Evolutionary conservation across 2,113 vertebrate species (phyloP).

Genomic region (Hymenochirus boettgeri): DNA sequence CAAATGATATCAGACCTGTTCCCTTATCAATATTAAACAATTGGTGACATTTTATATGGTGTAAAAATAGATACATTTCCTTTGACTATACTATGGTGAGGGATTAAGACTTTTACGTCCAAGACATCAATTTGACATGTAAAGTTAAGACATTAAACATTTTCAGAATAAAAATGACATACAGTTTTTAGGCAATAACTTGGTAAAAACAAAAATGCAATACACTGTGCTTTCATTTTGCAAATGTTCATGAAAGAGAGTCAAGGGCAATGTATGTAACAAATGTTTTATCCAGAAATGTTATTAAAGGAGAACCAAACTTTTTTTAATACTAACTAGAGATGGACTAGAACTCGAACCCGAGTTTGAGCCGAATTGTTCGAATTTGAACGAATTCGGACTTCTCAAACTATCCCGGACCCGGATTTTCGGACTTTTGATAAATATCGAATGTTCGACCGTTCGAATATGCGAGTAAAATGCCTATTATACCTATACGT

Average conservation of each 20-base stretch:
- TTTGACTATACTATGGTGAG: not conserved
- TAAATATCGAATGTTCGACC: too few species aligned
- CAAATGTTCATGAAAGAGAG: constrained; percentile 21
- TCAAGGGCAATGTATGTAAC: too few species aligned
- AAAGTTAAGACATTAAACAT: constrained; percentile 16
- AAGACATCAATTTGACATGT: not conserved
- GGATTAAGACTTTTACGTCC: constrained; percentile 22
- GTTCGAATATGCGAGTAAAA: too few species aligned
- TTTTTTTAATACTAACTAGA: too few species aligned
- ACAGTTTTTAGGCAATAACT: not conserved
- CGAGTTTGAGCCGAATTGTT: too few species aligned
- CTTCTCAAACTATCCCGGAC: too few species aligned
- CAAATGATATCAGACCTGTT: not conserved
- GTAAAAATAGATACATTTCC: constrained; percentile 11
- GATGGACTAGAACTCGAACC: too few species aligned
- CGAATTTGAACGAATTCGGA: too few species aligned
- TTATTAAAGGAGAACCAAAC: too few species aligned
- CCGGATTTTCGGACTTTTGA: too few species aligned
- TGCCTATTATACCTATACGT: too few species aligned
- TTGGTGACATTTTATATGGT: constrained; percentile 21
- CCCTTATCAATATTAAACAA: constrained; percentile 21
- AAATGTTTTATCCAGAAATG: too few species aligned
- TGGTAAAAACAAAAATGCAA: constrained; percentile 10
- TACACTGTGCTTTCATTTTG: not conserved
- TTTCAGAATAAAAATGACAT: constrained; percentile 20